Percentiles rank a stretch among this genome's conserved stretches.
Evolutionary conservation across 2,888 invertebrate species (phyloP).

Genomic region (Tetragonula carbonaria): DNA sequence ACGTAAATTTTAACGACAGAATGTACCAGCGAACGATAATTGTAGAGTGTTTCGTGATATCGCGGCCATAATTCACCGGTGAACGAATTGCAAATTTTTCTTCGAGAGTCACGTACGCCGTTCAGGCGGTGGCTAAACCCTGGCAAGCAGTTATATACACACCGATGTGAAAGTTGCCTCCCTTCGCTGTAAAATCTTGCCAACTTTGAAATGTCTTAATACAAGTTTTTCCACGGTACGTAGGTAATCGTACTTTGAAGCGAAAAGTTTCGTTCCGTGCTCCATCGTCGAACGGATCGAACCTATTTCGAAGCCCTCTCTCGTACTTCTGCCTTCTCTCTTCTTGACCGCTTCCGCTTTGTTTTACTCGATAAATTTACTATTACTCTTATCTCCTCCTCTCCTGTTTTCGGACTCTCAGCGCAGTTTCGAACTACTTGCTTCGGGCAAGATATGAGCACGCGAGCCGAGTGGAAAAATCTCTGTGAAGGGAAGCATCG

Average conservation of each 20-base stretch:
- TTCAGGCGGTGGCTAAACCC: conserved; percentile 17
- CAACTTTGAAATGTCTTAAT: conserved; percentile 70
- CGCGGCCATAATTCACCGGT: conserved; percentile 4
- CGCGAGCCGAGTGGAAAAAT: conserved; percentile 28
- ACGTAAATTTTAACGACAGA: not conserved
- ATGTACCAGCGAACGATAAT: not conserved
- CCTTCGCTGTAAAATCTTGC: conserved; percentile 60
- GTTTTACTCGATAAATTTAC: conserved; percentile 72
- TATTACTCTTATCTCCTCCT: conserved; percentile 71
- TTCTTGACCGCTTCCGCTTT: conserved; percentile 71
- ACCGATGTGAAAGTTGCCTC: conserved; percentile 60
- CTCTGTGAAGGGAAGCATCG: not conserved
- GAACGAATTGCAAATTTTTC: conserved; percentile 44
- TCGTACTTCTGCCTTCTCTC: conserved; percentile 27
- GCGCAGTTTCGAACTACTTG: conserved; percentile 58
- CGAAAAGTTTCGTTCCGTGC: conserved; percentile 67
- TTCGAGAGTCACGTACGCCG: conserved; percentile 2
- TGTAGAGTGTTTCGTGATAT: not conserved
- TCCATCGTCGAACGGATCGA: conserved; percentile 64
- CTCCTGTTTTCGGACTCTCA: conserved; percentile 48
- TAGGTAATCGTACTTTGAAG: conserved; percentile 74
- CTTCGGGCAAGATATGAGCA: conserved; percentile 59
- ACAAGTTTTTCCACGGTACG: conserved; percentile 73
- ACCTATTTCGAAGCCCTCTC: conserved; percentile 59
- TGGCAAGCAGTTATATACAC: conserved; percentile 33